Evolutionary conservation across 2,113 vertebrate genomes (phyloP), one percentile per base, ranked within the genome.

Genomic region (Ophthalmotilapia sp.): DNA sequence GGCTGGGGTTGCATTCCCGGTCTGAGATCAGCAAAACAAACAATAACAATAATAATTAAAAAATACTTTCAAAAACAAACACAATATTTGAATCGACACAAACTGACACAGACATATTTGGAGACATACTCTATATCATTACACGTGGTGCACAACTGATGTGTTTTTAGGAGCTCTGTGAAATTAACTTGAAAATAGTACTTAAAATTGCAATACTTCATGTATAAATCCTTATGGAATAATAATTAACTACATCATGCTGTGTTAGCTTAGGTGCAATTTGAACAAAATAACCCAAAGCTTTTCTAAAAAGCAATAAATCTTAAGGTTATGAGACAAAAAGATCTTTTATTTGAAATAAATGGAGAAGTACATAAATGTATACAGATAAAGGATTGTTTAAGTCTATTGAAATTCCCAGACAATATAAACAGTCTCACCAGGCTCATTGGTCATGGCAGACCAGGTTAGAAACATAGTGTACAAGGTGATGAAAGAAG

Each of bases 401-500:
- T 77, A 42, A 2, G 42, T 31, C 23, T 77, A 2, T 12, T 31
- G 70, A 77, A 49, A 31, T 29, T 77, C 6, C 42, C 2, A 77
- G 42, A 47, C 10, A 47, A 51, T 19, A 17, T 26, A 85, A 70
- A 47, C 33, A 14, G 38, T 83, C 91, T 97, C 95, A 99, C 99
- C 98, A 73, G 98, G 98, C 89, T 98, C 98, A 2, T 98, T 99
- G 83, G 96, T 97, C 97, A 99, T 97, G 84, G 98, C 98, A 45
- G 99, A 99, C 98, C 98, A 99, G 1, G 98, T 99, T 88, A 99
- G 97, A 86, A 97, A 99, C 94, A 98, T 96, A 84, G 97, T 98
- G 88, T 99, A 99, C 31, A 98, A 90, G 0, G 97, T 99, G 93
- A 99, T 98, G 87, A 98, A 36, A 14, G 98, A 99, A 8, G 99